phyloP scores from a whole-genome alignment of 2,888 invertebrate genomes.

The Nemoura dubitans region DNA sequence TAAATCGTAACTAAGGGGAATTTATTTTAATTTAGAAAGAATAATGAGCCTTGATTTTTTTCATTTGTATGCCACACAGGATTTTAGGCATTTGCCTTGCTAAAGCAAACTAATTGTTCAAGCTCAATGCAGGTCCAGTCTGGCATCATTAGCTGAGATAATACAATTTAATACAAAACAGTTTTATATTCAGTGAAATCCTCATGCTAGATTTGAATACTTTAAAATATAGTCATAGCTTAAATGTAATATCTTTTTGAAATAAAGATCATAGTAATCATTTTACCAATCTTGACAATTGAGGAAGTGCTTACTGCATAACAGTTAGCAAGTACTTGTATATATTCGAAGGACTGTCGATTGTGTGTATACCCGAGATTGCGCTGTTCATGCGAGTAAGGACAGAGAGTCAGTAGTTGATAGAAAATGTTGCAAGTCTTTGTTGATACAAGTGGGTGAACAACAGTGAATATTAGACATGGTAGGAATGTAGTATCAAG shows the following conservation, averaged over 20 bases:
- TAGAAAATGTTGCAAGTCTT: neutral
- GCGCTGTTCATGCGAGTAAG: neutral
- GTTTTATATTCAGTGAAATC: neutral
- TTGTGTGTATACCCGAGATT: neutral
- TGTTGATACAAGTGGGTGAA: neutral
- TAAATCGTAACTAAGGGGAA: no score
- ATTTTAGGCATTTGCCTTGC: neutral
- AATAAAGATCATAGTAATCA: neutral
- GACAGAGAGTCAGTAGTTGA: neutral
- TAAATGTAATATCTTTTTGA: neutral
- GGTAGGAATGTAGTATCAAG: neutral
- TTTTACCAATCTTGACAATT: no score
- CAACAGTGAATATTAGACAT: neutral
- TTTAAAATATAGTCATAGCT: neutral
- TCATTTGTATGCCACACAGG: neutral
- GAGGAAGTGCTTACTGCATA: no score
- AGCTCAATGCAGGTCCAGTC: neutral
- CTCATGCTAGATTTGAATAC: neutral
- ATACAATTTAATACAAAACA: neutral
- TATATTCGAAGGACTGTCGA: neutral
- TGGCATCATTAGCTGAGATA: neutral
- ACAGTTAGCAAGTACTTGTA: neutral
- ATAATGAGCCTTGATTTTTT: neutral
- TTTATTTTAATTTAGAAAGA: slow-evolving; percentile 9
- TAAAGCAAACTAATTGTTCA: neutral